These are phyloP conservation scores for Lymantria dispar DNA, from an alignment of 2,888 invertebrate genomes.

Conservation along the genomic window DNA sequence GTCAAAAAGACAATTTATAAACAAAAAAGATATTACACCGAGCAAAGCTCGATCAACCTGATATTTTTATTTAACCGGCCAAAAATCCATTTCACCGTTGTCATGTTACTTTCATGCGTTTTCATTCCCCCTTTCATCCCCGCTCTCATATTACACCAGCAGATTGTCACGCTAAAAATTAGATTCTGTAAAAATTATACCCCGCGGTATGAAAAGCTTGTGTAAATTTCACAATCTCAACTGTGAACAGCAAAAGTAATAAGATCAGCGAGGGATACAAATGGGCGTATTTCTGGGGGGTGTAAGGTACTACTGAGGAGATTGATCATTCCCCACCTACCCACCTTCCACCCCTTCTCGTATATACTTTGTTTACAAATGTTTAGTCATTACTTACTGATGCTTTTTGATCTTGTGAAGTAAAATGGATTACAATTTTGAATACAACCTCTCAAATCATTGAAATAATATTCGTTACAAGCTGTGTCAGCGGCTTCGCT, in stretches of 20 bases:
- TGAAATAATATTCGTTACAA: too few relatives aligned
- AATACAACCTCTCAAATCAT: background rate
- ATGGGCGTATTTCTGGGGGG: conserved; percentile 2
- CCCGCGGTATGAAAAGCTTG: background rate
- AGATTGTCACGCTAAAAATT: background rate
- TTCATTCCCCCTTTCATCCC: too few relatives aligned
- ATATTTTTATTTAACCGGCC: too few relatives aligned
- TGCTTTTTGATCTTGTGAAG: conserved; percentile 1
- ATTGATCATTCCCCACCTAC: conserved; percentile 11
- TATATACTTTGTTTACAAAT: background rate
- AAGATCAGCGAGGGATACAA: conserved; percentile 19
- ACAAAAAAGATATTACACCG: too few relatives aligned
- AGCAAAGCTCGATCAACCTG: too few relatives aligned
- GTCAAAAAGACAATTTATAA: too few relatives aligned
- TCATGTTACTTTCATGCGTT: too few relatives aligned
- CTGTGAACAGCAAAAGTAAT: conserved; percentile 13
- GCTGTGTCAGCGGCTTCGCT: too few relatives aligned
- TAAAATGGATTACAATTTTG: too few relatives aligned
- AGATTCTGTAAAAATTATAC: background rate
- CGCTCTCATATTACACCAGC: background rate
- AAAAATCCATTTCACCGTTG: too few relatives aligned
- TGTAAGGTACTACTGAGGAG: conserved; percentile 6
- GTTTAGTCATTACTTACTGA: conserved; percentile 3
- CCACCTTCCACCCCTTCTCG: background rate
- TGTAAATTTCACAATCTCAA: background rate